phyloP scores from a whole-genome alignment of 2,113 vertebrate species.

The Antennarius striatus region DNA sequence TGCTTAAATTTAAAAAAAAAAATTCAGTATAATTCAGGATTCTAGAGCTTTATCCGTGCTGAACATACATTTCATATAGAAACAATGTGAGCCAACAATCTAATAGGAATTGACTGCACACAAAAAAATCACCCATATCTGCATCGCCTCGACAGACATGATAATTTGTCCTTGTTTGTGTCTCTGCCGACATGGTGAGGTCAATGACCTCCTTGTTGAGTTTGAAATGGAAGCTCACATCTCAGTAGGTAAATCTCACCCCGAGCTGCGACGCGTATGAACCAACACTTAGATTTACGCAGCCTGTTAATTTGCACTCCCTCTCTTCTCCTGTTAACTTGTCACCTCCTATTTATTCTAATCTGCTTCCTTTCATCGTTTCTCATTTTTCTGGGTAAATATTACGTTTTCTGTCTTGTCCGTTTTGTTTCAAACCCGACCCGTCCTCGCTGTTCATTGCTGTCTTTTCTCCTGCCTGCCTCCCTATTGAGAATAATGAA shows the following conservation, averaged over 20 bases:
- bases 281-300: not conserved
- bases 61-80: too few species aligned
- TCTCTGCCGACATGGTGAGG: constrained; percentile 5
- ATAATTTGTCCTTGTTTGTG: not conserved
- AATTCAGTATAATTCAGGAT: too few species aligned
- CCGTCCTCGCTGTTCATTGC: not conserved
- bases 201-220: constrained; percentile 7
- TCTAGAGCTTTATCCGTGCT: too few species aligned
- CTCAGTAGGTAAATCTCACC: constrained; percentile 22
- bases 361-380: constrained; percentile 18
- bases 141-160: not conserved
- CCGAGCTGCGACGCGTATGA: not conserved
- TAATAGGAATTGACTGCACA: too few species aligned
- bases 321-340: not conserved
- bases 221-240: constrained; percentile 23
- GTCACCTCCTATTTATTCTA: constrained; percentile 2
- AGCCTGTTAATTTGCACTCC: not conserved
- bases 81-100: too few species aligned
- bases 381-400: constrained; percentile 10
- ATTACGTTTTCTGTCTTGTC: not conserved
- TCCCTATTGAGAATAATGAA: constrained; percentile 57
- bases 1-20: too few species aligned
- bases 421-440: not conserved
- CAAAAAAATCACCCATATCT: not conserved
- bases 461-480: constrained; percentile 25